Evolutionary conservation across 2,797 vertebrate genomes (phyloP).

Genomic region (Ibycter americanus): DNA sequence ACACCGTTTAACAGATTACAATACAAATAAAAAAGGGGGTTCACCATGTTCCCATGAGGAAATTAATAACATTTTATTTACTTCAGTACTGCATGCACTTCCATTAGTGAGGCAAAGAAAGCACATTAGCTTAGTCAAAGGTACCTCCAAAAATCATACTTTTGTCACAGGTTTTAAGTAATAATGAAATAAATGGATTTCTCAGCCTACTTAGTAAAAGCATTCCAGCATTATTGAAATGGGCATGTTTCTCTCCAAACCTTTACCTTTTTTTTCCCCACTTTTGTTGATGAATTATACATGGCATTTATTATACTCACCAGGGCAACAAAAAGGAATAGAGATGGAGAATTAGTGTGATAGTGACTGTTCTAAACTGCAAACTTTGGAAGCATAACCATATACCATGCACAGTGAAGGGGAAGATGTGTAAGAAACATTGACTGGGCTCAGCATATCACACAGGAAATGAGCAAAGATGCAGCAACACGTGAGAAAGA

Average conservation of each 20-base stretch:
- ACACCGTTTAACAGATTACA: background rate
- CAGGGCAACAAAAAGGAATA: background rate
- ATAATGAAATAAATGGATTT: background rate
- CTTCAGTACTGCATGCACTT: background rate
- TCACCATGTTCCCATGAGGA: background rate
- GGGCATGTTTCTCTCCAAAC: background rate
- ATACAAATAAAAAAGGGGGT: background rate
- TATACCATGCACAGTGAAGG: background rate
- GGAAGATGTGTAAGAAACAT: background rate
- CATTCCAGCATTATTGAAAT: background rate
- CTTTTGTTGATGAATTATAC: background rate
- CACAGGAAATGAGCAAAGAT: background rate
- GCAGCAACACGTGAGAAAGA: background rate
- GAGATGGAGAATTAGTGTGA: background rate
- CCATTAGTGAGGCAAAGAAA: background rate
- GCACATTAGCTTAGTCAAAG: background rate
- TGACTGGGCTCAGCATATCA: background rate
- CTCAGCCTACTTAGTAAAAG: background rate
- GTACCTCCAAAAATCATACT: background rate
- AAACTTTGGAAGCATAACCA: background rate
- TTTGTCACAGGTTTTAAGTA: background rate
- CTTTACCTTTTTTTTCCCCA: background rate
- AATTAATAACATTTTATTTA: background rate
- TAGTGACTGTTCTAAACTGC: background rate
- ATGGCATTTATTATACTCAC: background rate